Evolutionary conservation across 1,140 invertebrate genomes (phyloP).

Genomic region (Batillaria attramentaria): DNA sequence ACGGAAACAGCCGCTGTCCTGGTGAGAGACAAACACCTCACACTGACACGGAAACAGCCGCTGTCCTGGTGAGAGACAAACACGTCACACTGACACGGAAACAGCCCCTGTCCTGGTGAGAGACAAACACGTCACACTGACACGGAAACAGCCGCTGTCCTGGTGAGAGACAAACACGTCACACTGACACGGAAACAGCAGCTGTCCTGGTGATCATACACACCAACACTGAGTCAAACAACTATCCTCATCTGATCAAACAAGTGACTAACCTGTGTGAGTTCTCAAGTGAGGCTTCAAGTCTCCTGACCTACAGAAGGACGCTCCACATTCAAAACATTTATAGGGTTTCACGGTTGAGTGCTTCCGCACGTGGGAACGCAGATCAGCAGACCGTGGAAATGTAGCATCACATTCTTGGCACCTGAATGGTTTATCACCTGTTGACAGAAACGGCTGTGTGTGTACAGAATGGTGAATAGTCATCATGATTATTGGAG

Average conservation of each 20-base stretch:
- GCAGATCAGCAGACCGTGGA: constrained; percentile 4
- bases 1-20: not conserved
- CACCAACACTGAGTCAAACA: not conserved
- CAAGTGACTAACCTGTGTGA: constrained; percentile 12
- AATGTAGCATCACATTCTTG: constrained; percentile 24
- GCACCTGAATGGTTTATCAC: constrained; percentile 32
- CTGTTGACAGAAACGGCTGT: too few species aligned
- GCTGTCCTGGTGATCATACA: not conserved
- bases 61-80: not conserved
- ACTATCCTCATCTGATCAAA: not conserved
- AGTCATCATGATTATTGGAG: too few species aligned
- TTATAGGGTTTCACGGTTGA: constrained; percentile 19
- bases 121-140: not conserved
- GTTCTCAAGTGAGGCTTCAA: constrained; percentile 30
- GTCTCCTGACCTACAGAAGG: constrained; percentile 21
- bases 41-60: too few species aligned
- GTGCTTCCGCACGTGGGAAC: constrained; percentile 23
- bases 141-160: not conserved
- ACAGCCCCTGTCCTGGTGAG: not conserved
- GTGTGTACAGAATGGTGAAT: too few species aligned
- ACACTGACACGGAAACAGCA: not conserved
- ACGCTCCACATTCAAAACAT: constrained; percentile 3
- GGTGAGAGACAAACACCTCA: too few species aligned
- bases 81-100: not conserved
- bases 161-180: not conserved